Base-by-base conservation (phyloP, 2,888 invertebrate species). In the Athrips mouffetella region DNA sequence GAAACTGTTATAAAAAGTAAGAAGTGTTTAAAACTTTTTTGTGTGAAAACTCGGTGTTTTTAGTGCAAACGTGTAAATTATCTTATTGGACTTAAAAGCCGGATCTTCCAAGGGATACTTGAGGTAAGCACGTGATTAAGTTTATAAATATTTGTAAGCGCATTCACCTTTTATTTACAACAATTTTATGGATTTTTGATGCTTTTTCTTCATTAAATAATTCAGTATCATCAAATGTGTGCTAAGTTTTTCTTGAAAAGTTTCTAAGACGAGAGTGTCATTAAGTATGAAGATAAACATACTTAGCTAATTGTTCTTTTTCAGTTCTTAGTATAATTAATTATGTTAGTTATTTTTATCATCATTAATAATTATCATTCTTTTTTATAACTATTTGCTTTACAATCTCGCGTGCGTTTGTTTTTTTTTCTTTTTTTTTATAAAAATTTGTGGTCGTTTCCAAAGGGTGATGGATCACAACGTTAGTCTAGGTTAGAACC, bases 41-140 rank as follows among this genome's bases (percentile, higher is more conserved):
- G 31, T 13, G 29, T 20, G 16, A 20, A 13, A 48, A 45, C 49
- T 49, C 39, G 45, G 47, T 50, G 50, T 39, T 45, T 62, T 48
- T 50, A 56, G 62, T 63, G 62, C 53, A 49, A 40, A 52, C 62
- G 62, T 66, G 65, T 54, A 53, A 35, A 51, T 45, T 51, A 54
- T 51, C 48, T 48, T 54, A 31, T 49, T 37, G 50, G 41, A 49
- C 27, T 23, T 39, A 49, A n/a, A n/a, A 60, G 47, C 59, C 61
- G 62, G 64, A 64, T 60, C 55, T 52, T n/a, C n/a, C n/a, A 48
- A 52, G 51, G 54, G 58, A 60, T 54, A 58, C 30, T 30, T 47
- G 54, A 67, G 68, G 68, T 68, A 65, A 60, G 57, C 57, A 57
- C 55, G 52, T 57, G 55, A 57, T 51, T 50, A 42, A 30, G 29